Base-by-base conservation (phyloP, 2,113 vertebrate species). In the Odontesthes bonariensis region DNA sequence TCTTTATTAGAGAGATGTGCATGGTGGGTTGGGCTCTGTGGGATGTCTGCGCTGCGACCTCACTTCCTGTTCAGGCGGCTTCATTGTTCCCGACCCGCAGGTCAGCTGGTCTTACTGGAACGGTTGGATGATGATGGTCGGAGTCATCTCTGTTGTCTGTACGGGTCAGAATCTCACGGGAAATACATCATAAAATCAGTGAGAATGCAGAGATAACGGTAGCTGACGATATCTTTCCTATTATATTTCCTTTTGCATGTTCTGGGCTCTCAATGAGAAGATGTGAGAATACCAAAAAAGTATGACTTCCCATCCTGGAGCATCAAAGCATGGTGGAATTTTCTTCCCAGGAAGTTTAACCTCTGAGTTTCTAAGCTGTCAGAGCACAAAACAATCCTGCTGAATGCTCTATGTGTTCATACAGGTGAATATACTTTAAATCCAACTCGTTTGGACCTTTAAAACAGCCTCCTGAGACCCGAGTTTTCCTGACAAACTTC, bases 61-160 rank as follows among this genome's bases (percentile, higher is more conserved):
- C 61, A 79, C 71, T 79, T 79, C 71, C 81, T 79, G 71, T 61
- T 31, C 9, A 17, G 1, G 33, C 51, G 4, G 44, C 53, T 40
- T 40, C 68, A 73, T 76, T 82, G 62, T 72, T 72, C 44, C 51
- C 40, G 59, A 58, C 22, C 65, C 11, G 8, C 27, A 23, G 54
- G 65, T 64, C 65, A 47, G 17, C 67, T 44, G 35, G n/a, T 77
- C 12, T 8, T 3, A 60, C 66, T 20, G 60, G 55, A 69, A n/a
- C 64, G 57, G 53, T 16, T 59, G n/a, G 22, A 52, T 46, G 4
- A 22, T 19, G 8, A 8, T 33, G 33, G 22, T 46, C 2, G 2
- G 67, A 54, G 61, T 33, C 44, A 57, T 35, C 54, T 46, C 46
- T 49, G 51, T 49, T 49, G 42, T 12, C 42, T 6, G 44, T 5